These are phyloP conservation scores for Malacoraja senta DNA, from an alignment of 2,797 vertebrate genomes.

Conservation along the genomic window DNA sequence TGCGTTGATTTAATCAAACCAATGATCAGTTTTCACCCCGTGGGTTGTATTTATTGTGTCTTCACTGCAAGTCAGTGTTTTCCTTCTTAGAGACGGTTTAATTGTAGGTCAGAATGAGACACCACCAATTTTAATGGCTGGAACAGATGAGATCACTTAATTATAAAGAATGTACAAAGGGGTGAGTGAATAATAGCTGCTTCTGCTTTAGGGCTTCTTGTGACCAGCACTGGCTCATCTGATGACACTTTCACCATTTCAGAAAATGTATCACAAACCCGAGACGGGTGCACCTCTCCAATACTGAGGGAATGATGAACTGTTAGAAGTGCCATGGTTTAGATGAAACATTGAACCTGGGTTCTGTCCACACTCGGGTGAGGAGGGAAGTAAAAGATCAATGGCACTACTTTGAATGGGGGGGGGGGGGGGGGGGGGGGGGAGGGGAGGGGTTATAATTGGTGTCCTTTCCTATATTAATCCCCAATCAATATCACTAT, in stretches of 20 bases:
- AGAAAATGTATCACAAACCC: background rate
- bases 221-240: no score
- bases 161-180: background rate
- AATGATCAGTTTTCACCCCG: background rate
- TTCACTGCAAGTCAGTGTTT: background rate
- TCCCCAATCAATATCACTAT: no score
- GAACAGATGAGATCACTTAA: background rate
- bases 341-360: background rate
- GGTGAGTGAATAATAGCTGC: background rate
- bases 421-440: no score
- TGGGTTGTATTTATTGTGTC: background rate
- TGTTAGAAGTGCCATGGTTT: background rate
- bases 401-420: background rate
- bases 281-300: background rate
- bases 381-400: background rate
- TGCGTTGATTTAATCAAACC: background rate
- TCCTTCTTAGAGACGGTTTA: background rate
- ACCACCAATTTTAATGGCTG: background rate
- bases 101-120: no score
- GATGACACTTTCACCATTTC: no score
- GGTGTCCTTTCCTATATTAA: no score
- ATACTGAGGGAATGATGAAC: background rate
- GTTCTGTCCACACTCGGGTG: background rate
- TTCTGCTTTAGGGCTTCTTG: background rate
- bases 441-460: background rate